Evolutionary conservation across 2,888 invertebrate species (phyloP).

Genomic region (Melitaea athalia): DNA sequence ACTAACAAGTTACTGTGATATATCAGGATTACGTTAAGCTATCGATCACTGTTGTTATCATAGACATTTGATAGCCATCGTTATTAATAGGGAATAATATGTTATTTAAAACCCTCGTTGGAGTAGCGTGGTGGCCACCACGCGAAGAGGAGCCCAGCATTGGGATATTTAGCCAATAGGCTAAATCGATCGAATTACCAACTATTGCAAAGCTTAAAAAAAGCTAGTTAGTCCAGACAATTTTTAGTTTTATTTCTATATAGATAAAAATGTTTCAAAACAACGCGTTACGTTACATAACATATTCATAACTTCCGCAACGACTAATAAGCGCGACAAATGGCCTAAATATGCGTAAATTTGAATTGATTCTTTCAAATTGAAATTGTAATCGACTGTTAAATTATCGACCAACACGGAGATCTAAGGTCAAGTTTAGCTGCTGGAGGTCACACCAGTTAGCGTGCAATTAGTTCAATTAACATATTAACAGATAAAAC

Average conservation of each 20-base stretch:
- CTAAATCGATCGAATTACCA: too few relatives aligned
- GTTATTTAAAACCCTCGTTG: too few relatives aligned
- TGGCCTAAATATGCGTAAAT: not conserved
- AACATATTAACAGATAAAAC: slow-evolving; percentile 28
- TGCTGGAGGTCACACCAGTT: slow-evolving; percentile 53
- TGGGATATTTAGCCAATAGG: too few relatives aligned
- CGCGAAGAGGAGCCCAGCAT: too few relatives aligned
- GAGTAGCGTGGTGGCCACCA: too few relatives aligned
- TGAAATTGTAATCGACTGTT: slow-evolving; percentile 13
- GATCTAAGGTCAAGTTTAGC: slow-evolving; percentile 31
- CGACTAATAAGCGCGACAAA: not conserved
- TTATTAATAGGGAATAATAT: too few relatives aligned
- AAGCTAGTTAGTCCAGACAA: not conserved
- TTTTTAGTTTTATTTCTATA: not conserved
- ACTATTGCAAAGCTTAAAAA: too few relatives aligned
- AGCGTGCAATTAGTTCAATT: slow-evolving; percentile 47
- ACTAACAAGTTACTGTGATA: too few relatives aligned
- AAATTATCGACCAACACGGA: slow-evolving; percentile 12
- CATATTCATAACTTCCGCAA: slow-evolving; percentile 16
- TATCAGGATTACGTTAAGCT: too few relatives aligned
- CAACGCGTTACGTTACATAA: not conserved
- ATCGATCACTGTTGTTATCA: too few relatives aligned
- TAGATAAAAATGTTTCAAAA: not conserved
- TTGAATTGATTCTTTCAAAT: slow-evolving; percentile 16
- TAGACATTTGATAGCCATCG: too few relatives aligned